Evolutionary conservation across 2,113 vertebrate genomes (phyloP).

Genomic region (Eupsittula cactorum): DNA sequence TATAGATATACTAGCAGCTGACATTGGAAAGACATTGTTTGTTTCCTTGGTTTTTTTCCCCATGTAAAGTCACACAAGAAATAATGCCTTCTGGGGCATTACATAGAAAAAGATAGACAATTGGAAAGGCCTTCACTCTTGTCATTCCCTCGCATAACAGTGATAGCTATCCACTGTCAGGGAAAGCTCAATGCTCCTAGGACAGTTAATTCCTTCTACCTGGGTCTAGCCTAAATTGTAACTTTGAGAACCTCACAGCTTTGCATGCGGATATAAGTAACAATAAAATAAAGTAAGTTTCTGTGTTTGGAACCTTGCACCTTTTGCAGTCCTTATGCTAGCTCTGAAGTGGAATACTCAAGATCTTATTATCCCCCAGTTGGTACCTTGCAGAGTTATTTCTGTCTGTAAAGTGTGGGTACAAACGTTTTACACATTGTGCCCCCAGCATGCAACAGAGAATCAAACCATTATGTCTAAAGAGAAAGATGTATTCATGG

Average conservation of each 20-base stretch:
- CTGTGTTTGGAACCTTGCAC: not conserved
- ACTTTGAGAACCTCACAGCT: not conserved
- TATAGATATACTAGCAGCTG: not conserved
- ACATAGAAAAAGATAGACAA: not conserved
- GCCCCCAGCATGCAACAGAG: not conserved
- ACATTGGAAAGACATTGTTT: not conserved
- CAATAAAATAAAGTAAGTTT: not conserved
- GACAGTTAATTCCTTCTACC: not conserved
- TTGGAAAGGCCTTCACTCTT: slow-evolving; percentile 39
- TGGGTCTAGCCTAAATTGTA: not conserved
- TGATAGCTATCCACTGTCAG: not conserved
- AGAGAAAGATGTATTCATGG: not conserved
- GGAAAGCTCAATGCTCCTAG: not conserved
- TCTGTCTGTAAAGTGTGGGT: not conserved
- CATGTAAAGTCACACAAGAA: slow-evolving; percentile 31
- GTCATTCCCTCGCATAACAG: not conserved
- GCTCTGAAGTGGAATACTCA: not conserved
- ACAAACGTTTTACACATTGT: not conserved
- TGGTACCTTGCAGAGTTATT: not conserved
- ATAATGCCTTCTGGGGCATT: slow-evolving; percentile 34
- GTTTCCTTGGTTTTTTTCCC: not conserved
- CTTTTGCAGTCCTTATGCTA: not conserved
- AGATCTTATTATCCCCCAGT: fast-evolving
- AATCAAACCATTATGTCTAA: not conserved
- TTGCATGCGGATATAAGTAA: fast-evolving